Base-by-base conservation (phyloP, 2,888 invertebrate genomes). In the Disparrhopalites patrizii region DNA sequence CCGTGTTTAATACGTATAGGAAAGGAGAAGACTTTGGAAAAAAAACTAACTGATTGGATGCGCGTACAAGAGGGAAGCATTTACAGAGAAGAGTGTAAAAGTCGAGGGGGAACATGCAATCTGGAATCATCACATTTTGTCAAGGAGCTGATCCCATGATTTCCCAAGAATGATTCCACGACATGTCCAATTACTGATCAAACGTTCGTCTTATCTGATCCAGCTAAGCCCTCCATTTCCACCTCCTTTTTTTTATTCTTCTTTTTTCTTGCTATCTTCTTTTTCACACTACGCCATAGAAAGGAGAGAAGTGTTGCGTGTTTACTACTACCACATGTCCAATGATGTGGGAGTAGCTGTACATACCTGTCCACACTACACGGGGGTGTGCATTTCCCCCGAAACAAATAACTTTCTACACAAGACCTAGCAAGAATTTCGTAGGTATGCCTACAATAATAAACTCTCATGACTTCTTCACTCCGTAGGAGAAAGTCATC, bases 101-200 rank as follows among this genome's bases (percentile, higher is more conserved):
- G 47, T 23, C 51, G 28, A 47, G 54, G 66, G 43, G 60, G 50
- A 63, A 54, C 47, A 62, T 67, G 63, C 62, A 63, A 67, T 62
- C 62, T 58, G 28, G 67, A 67, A 54, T 62, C 63, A 67, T 67
- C 63, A 67, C 62, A 57, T 67, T 67, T 56, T 56, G 56, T 56
- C 56, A 56, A 56, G 56, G 36, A 56, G 57, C 50, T 62, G 65
- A 65, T 65, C 62, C 61, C 52, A 56, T 64, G 61, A 68, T 68
- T 62, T 65, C 68, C 65, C 61, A 62, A 62, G 61, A 68, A 60
- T 68, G 68, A 61, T 62, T 65, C 62, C 56, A 54, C 61, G 61
- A 61, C 61, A 67, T 67, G 67, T 68, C 61, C 68, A 68, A 68
- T 68, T 68, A 68, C 68, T 61, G 68, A 65, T 61, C 65, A 68